These are phyloP conservation scores for Tragelaphus buxtoni DNA, from an alignment of 2,113 vertebrate genomes.

Conservation along the genomic window DNA sequence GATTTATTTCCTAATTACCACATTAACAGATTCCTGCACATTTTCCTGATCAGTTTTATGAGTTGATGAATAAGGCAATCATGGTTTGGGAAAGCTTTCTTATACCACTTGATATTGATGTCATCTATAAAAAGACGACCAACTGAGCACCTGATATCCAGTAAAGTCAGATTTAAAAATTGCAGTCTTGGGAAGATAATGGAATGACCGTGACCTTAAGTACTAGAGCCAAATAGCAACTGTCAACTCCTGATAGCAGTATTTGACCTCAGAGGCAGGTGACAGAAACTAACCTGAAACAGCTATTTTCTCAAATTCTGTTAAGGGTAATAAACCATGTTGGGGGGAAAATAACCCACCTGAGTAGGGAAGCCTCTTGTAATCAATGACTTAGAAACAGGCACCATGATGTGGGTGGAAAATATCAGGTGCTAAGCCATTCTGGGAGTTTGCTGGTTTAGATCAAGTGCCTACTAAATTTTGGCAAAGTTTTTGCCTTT, in stretches of 20 bases:
- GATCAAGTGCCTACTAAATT: neutral
- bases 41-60: conserved; percentile 49
- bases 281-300: conserved; percentile 55
- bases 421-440: neutral
- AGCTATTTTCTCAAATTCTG: conserved; percentile 59
- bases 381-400: neutral
- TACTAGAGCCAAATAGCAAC: conserved; percentile 63
- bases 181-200: conserved; percentile 65
- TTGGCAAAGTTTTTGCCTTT: neutral
- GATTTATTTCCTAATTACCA: conserved; percentile 45
- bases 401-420: neutral
- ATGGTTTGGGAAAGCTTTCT: conserved; percentile 53
- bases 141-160: conserved; percentile 41
- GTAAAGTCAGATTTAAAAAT: conserved; percentile 54
- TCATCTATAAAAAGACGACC: conserved; percentile 62
- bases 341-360: neutral
- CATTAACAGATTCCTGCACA: conserved; percentile 22
- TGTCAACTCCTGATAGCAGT: conserved; percentile 62
- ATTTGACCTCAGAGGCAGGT: conserved; percentile 62
- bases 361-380: neutral
- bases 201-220: conserved; percentile 57
- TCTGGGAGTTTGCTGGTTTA: neutral
- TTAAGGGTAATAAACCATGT: conserved; percentile 44
- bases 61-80: conserved; percentile 68
- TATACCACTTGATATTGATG: conserved; percentile 58